Conservation (phyloP, 2,113 vertebrate species). For the Ameiurus melas region DNA sequence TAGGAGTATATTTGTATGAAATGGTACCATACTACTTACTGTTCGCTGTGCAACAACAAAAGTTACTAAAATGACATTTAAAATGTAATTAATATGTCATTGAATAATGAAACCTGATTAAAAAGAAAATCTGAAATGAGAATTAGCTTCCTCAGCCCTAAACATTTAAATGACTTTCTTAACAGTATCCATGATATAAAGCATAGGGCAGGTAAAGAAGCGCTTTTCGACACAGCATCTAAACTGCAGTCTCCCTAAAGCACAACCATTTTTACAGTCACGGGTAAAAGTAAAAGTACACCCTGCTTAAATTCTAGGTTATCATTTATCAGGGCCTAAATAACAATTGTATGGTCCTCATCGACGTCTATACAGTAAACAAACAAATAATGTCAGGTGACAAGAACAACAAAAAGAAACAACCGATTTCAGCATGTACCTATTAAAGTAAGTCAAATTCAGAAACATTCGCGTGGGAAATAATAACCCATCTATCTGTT, state of each 20-base stretch:
- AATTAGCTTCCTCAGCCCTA: neutral
- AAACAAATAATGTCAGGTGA: neutral
- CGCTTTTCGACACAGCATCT: neutral
- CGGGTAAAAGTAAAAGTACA: neutral
- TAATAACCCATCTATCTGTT: neutral
- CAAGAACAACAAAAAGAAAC: too few relatives aligned
- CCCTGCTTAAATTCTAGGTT: neutral
- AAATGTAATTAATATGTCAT: neutral
- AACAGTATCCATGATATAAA: neutral
- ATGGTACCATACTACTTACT: neutral
- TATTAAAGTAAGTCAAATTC: neutral
- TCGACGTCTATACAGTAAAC: neutral
- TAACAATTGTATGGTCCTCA: neutral
- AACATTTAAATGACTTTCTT: neutral
- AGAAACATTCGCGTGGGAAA: too few relatives aligned
- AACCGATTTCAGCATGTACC: too few relatives aligned
- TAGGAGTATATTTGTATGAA: neutral
- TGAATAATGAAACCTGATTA: neutral
- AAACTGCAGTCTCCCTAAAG: neutral
- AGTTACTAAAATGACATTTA: neutral
- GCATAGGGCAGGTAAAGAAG: too few relatives aligned
- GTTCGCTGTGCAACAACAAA: neutral
- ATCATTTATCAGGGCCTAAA: neutral
- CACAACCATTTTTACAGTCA: neutral
- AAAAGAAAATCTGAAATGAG: neutral